Evolutionary conservation across 2,797 vertebrate species (phyloP).

Genomic region (Sardinella longiceps): DNA sequence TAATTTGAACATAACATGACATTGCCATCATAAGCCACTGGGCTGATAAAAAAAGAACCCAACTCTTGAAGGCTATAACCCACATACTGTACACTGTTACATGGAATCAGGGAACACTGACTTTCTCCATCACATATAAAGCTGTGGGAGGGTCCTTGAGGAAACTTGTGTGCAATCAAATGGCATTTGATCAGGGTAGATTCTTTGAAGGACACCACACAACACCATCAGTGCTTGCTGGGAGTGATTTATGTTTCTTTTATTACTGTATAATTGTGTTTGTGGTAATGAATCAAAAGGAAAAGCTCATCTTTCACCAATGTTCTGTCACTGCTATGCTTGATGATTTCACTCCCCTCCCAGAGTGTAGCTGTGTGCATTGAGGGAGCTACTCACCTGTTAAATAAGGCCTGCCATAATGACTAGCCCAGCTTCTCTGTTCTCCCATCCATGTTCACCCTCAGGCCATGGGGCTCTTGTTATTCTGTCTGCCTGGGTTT

Average conservation of each 20-base stretch:
- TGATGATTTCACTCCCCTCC: background rate
- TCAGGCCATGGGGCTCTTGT: background rate
- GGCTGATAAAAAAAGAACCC: too few species aligned
- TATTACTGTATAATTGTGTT: background rate
- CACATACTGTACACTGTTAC: too few species aligned
- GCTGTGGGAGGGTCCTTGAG: background rate
- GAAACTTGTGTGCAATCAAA: background rate
- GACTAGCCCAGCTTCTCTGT: background rate
- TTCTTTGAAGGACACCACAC: background rate
- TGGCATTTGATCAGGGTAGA: background rate
- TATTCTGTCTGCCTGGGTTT: background rate
- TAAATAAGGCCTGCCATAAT: background rate
- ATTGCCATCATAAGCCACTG: too few species aligned
- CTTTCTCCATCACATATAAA: background rate
- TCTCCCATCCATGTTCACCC: background rate
- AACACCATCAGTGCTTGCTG: background rate
- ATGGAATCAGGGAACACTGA: background rate
- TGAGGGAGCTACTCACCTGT: slow-evolving; percentile 1
- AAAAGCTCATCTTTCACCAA: background rate
- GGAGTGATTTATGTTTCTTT: background rate
- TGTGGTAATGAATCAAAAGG: background rate
- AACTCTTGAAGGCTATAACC: background rate
- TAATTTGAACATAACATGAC: too few species aligned
- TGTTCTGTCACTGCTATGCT: background rate
- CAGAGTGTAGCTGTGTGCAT: background rate